These are phyloP conservation scores for Hydrolagus affinis DNA, from an alignment of 2,113 vertebrate species.

Conservation along the genomic window DNA sequence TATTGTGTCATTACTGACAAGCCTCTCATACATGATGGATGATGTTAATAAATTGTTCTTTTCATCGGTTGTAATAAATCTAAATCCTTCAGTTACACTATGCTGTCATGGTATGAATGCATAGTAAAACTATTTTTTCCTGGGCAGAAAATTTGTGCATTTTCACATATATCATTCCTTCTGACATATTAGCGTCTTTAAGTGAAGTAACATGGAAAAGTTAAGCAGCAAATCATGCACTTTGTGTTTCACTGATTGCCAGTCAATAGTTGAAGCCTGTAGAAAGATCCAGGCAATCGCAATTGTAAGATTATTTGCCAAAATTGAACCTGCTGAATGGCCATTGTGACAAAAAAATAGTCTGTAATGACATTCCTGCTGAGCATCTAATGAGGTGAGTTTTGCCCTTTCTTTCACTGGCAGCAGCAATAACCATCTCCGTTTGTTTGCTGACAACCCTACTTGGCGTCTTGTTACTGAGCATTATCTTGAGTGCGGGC, in stretches of 20 bases:
- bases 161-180: conserved; percentile 46
- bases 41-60: conserved; percentile 15
- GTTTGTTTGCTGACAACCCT: conserved; percentile 21
- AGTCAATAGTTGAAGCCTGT: conserved; percentile 42
- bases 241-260: conserved; percentile 40
- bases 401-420: conserved; percentile 36
- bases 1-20: conserved; percentile 21
- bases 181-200: conserved; percentile 39
- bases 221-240: conserved; percentile 42
- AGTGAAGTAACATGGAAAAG: conserved; percentile 45
- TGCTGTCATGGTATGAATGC: conserved; percentile 36
- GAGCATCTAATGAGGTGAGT: conserved; percentile 37
- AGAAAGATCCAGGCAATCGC: conserved; percentile 39
- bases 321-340: conserved; percentile 35
- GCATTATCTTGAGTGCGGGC: conserved; percentile 13
- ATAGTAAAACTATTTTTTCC: conserved; percentile 37
- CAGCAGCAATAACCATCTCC: conserved; percentile 21
- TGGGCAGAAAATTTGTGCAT: conserved; percentile 42
- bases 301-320: conserved; percentile 32
- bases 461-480: conserved; percentile 18
- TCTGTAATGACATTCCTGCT: conserved; percentile 34
- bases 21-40: conserved; percentile 8
- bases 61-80: conserved; percentile 5
- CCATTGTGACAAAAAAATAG: conserved; percentile 38
- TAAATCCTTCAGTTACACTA: conserved; percentile 34